A percentile compares a stretch with the other conserved stretches of the same genome.
Evolutionary conservation across 2,113 vertebrate species (phyloP).

Genomic region (Siniperca knerii): DNA sequence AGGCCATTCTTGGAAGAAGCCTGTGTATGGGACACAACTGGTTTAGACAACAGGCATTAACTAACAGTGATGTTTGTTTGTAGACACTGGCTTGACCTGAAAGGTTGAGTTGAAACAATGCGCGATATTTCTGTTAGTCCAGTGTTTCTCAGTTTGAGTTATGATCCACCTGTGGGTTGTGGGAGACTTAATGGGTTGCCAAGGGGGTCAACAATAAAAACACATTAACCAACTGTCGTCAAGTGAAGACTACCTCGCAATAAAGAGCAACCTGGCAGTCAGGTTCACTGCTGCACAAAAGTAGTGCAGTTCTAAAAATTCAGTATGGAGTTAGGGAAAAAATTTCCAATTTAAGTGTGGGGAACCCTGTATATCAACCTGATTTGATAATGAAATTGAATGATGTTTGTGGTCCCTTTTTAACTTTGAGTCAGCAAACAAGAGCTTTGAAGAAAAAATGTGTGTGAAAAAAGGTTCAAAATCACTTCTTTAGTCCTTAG

Average conservation of each 20-base stretch:
- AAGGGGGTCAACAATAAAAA: neutral
- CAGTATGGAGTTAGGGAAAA: slow-evolving; percentile 3
- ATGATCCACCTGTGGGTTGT: neutral
- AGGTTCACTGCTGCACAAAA: neutral
- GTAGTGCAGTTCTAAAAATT: neutral
- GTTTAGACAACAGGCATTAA: slow-evolving; percentile 75
- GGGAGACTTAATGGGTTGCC: neutral
- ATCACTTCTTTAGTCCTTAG: neutral
- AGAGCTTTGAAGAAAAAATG: neutral
- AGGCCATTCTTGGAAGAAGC: slow-evolving; percentile 85
- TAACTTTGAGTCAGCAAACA: slow-evolving; percentile 15
- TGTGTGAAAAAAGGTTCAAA: neutral
- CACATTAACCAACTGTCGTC: no score
- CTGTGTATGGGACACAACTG: slow-evolving; percentile 86
- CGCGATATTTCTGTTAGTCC: neutral
- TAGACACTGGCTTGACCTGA: slow-evolving; percentile 28
- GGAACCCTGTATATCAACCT: neutral
- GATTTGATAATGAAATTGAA: neutral
- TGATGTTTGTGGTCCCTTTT: slow-evolving; percentile 6
- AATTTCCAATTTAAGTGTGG: neutral
- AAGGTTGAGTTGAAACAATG: slow-evolving; percentile 12
- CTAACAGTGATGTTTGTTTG: slow-evolving; percentile 37
- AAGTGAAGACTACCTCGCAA: neutral
- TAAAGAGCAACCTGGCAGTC: neutral
- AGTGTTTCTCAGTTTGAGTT: neutral